Percentiles rank a stretch among this genome's conserved stretches.
phyloP scores from a whole-genome alignment of 1,140 invertebrate genomes.

The Mercenaria mercenaria region DNA sequence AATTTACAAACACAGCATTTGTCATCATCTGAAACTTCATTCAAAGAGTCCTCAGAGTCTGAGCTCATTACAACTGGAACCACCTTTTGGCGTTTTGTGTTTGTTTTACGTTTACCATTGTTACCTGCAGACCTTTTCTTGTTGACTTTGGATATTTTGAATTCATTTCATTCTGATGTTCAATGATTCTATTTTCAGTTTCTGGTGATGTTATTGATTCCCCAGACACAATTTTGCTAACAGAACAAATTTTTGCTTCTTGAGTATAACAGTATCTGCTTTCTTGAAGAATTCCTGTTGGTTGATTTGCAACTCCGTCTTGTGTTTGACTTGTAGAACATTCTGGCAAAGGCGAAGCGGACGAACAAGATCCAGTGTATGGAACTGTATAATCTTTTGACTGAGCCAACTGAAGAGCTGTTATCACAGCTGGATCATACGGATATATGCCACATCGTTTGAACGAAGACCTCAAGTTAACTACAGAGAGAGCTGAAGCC shows the following conservation, averaged over 20 bases:
- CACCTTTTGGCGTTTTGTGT: neutral
- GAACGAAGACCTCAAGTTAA: too few relatives aligned
- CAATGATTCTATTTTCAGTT: neutral
- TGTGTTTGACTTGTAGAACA: neutral
- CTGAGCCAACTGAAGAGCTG: too few relatives aligned
- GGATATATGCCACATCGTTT: too few relatives aligned
- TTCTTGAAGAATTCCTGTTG: neutral
- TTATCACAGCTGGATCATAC: too few relatives aligned
- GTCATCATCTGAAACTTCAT: neutral
- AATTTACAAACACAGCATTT: conserved; percentile 24
- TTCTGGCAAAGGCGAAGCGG: neutral
- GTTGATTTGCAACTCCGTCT: neutral
- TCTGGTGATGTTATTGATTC: too few relatives aligned
- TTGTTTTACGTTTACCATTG: neutral
- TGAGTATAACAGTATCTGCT: neutral
- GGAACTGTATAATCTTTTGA: too few relatives aligned
- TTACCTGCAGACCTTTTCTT: neutral
- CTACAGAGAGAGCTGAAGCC: too few relatives aligned
- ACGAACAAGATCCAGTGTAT: neutral
- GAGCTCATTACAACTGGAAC: neutral
- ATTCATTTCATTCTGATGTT: neutral
- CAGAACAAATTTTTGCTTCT: neutral
- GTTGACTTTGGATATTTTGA: neutral
- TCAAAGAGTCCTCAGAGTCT: too few relatives aligned
- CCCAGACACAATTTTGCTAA: neutral